Evolutionary conservation across 64 coral and sea anemone genomes (phyloP).

Genomic region (Acropora tenuis): DNA sequence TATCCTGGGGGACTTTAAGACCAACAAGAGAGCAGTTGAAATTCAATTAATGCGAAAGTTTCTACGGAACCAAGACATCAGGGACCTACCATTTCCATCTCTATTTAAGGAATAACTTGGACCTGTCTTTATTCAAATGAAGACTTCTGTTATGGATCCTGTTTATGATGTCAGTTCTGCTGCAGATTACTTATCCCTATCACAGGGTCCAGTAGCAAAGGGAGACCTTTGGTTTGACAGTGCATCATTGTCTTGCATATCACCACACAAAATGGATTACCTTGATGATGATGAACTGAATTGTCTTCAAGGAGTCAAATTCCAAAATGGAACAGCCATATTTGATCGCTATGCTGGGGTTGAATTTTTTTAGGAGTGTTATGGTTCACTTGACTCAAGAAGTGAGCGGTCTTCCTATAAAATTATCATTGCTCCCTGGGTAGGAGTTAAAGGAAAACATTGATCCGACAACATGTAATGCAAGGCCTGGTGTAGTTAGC

Average conservation of each 20-base stretch:
- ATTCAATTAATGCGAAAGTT: too few relatives aligned
- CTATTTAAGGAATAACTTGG: too few relatives aligned
- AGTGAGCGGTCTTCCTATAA: neutral
- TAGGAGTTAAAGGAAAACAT: neutral
- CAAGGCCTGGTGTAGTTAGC: constrained; percentile 35
- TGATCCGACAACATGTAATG: constrained; percentile 10
- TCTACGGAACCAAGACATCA: too few relatives aligned
- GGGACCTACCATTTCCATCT: too few relatives aligned
- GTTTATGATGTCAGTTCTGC: too few relatives aligned
- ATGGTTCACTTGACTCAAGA: too few relatives aligned
- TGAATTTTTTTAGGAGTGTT: too few relatives aligned
- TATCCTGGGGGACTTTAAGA: too few relatives aligned
- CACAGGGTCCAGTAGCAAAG: neutral
- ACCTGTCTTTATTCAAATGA: too few relatives aligned
- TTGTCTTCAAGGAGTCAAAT: neutral
- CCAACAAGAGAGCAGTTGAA: neutral
- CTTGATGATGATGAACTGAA: neutral
- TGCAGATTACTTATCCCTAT: neutral
- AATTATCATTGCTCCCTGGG: constrained; percentile 9
- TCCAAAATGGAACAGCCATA: neutral
- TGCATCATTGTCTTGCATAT: neutral
- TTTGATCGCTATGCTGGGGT: too few relatives aligned
- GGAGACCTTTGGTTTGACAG: neutral
- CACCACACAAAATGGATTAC: neutral
- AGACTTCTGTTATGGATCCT: too few relatives aligned